Base-by-base conservation (phyloP, 2,113 vertebrate genomes). In the Patagioenas fasciata region DNA sequence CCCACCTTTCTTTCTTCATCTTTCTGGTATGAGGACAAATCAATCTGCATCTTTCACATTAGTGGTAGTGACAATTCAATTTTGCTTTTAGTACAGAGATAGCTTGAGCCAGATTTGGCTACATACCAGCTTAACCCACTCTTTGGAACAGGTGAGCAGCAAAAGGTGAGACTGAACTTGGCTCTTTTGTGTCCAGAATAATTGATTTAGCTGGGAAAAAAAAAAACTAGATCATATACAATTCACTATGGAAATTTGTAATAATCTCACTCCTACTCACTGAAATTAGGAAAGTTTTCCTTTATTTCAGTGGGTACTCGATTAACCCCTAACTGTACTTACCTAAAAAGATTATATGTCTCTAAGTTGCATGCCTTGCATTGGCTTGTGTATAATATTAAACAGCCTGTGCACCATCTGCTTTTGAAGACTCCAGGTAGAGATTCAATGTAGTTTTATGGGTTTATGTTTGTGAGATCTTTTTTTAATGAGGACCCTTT, bases 331-430 rank as follows among this genome's bases (percentile, higher is more conserved):
- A 44, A 58, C 14, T 84, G 31, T 28, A n/a, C 25, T 8, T 64
- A 62, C 16, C 5, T 32, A n/a, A 57, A 85, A 69, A 51, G 15
- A 18, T 31, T 34, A 58, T 90, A 73, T 84, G 13, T 57, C 54
- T 79, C 25, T n/a, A 25, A 50, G 10, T 84, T 65, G 32, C 36
- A 48, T 67, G 32, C 16, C 10, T 71, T 86, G 6, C 11, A 42
- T 66, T 88, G 31, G 4, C 4, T 54, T 32, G 1, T 57, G 21
- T 20, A 4, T 50, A 21, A 23, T 42, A 31, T 34, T 56, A 67
- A 81, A 61, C 21, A 62, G 23, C 3, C 13, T 4, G 0, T 23
- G 14, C 13, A 40, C 21, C 1, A 1, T 50, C 36, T 69, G 6
- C 31, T 85, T 67, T 53, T 77, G 54, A 88, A 85, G 54, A 51